Evolutionary conservation across 35 echinoderm and acorn worm genomes (phyloP), one percentile per base, ranked within the genome.

Genomic region (Anneissia japonica): DNA sequence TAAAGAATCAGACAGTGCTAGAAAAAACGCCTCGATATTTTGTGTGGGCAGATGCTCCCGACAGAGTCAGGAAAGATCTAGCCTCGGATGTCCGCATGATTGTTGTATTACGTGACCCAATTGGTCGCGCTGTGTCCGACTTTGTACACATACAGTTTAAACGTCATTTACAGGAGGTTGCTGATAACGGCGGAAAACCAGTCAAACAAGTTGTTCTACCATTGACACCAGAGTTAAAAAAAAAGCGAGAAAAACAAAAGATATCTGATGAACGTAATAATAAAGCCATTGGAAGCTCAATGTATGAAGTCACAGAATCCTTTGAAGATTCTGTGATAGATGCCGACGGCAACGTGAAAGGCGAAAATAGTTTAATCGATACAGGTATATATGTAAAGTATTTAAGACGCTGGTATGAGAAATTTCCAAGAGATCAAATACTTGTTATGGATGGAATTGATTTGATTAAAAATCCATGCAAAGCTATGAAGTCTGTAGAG

Each of bases 1-100:
- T 81, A 30, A 83, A 82, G 26, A 39, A 86, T 39, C 91, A 93
- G 74, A 43, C 89, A 0, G 81, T 87, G n/a, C 81, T 93, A n/a
- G 91, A 89, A 78, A 93, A 89, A 75, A 89, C 86, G 32, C 83
- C 87, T 34, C 46, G 82, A n/a, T 93, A 89, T 76, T 93, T 93
- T 72, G 83, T 89, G 30, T 85, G 87, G 64, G 72, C 76, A 13
- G 74, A 36, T 6, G 91, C 87, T 43, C 87, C 87, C 32, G 19
- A 39, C 0, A 82, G 82, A 12, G 85, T 89, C 23, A 46, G 72
- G 13, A 73, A 85, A 26, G 83, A 93, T 30, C 32, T 93, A 0
- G 83, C 87, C 0, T 83, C 82, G 10, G 76, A 82, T 17, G 46
- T 87, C 5, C 89, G 89, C 46, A 85, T 93, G 30, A 85, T 93